Base-by-base conservation (phyloP, 2,797 vertebrate genomes). In the Leuciscus waleckii region DNA sequence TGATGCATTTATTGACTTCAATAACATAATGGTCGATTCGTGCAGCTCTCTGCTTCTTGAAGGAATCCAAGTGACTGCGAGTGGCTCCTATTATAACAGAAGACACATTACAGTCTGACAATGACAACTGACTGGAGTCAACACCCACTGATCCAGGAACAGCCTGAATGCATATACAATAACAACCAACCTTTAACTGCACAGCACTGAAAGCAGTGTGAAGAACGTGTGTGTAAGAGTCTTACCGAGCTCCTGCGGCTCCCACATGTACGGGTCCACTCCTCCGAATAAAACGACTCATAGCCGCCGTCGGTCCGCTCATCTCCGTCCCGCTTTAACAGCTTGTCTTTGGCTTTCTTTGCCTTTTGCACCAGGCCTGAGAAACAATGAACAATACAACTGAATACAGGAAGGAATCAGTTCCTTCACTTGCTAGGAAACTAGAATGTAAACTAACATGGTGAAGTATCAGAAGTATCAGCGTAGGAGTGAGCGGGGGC, bases 1-100 rank as follows among this genome's bases (percentile, higher is more conserved):
- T 99, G 92, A 99, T 96, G 89, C 99, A 95, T 90, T 99, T 99
- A 93, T 99, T 99, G 91, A 99, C 96, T 93, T 99, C 98, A 84
- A 99, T 96, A 85, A 99, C 98, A 82, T 99, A 99, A 92, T 99
- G 98, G 92, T 99, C 98, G 88, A 99, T 99, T 88, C 98, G 95
- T 88, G 97, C 98, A 79, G 98, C 98, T 84, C 98, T 92, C 87
- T 98, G 97, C 86, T 97, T 98, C 93, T 99, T 99, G 92, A 99
- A 99, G 84, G 95, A 91, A 29, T 97, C 97, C 88, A 98, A 93
- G 90, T 99, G 97, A 93, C 96, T 99, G 93, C 95, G 95, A 76
- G 93, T 92, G 77, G 97, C 97, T 91, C 98, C 98, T 94, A 41
- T 71, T 26, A 2, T 67, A 87, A 81, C 49, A 88, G 23, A 79